A percentile compares a stretch with the other conserved stretches of the same genome.
These are phyloP conservation scores for Prostheceraeus crozeri DNA, from an alignment of 2,888 invertebrate genomes.

Conservation along the genomic window DNA sequence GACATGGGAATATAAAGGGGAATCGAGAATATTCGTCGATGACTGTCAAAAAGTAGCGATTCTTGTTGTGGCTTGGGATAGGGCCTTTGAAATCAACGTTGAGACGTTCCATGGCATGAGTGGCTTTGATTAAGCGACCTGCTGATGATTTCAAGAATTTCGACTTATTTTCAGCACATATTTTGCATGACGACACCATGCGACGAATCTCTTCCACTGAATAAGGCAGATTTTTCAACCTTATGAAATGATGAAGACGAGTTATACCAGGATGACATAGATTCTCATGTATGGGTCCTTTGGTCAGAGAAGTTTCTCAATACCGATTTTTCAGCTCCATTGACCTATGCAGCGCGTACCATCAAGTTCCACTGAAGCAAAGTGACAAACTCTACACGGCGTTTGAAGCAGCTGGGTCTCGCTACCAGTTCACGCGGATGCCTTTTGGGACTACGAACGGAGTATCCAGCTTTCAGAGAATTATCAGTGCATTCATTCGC, in stretches of 20 bases:
- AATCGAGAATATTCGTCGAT: conserved; percentile 41
- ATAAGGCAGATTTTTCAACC: conserved; percentile 38
- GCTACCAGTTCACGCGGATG: conserved; percentile 23
- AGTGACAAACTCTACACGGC: conserved; percentile 23
- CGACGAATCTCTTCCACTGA: conserved; percentile 35
- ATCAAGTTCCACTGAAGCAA: conserved; percentile 16
- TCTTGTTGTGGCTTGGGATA: conserved; percentile 35
- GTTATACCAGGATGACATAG: conserved; percentile 41
- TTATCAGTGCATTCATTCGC: conserved; percentile 18
- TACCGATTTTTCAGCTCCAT: conserved; percentile 21
- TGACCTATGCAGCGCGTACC: conserved; percentile 25
- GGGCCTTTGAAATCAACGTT: conserved; percentile 41
- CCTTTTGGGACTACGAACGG: conserved; percentile 24
- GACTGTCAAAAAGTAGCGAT: conserved; percentile 40
- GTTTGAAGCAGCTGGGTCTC: conserved; percentile 17
- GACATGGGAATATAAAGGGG: conserved; percentile 40
- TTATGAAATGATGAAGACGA: conserved; percentile 38
- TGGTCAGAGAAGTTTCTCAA: too few species aligned
- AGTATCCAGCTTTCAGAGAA: conserved; percentile 14
- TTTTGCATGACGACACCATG: conserved; percentile 22
- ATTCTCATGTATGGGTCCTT: conserved; percentile 39
- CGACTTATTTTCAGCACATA: conserved; percentile 36
- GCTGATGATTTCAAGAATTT: conserved; percentile 30
- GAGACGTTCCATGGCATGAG: conserved; percentile 39
- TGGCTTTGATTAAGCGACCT: conserved; percentile 40